Conservation (phyloP, 2,888 invertebrate species). For the Drosophila mimetica region DNA sequence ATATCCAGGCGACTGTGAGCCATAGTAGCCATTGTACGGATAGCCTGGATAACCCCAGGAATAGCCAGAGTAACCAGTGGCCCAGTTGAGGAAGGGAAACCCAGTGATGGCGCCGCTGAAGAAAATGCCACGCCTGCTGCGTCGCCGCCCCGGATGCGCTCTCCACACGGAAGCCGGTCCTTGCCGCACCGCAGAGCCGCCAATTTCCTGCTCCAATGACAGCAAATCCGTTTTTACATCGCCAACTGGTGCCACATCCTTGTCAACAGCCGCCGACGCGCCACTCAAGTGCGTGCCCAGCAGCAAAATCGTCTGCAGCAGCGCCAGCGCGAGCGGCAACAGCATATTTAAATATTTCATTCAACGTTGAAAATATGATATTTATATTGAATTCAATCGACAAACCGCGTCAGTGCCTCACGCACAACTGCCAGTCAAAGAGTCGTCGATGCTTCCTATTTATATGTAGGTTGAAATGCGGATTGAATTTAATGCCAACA, state of each 20-base stretch:
- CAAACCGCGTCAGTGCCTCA: slow-evolving; percentile 38
- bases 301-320: slow-evolving; percentile 37
- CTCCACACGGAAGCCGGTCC: slow-evolving; percentile 11
- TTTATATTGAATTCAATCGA: slow-evolving; percentile 59
- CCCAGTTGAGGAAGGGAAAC: slow-evolving; percentile 49
- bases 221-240: slow-evolving; percentile 75
- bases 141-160: slow-evolving; percentile 20
- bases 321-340: slow-evolving; percentile 29
- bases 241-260: slow-evolving; percentile 74
- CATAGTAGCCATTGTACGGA: slow-evolving; percentile 40
- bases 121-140: slow-evolving; percentile 54
- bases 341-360: slow-evolving; percentile 66
- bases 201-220: slow-evolving; percentile 76
- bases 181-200: slow-evolving; percentile 56
- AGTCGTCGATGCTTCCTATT: slow-evolving; percentile 49
- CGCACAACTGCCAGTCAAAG: slow-evolving; percentile 56
- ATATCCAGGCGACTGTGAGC: slow-evolving; percentile 35
- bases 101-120: slow-evolving; percentile 45
- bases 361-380: slow-evolving; percentile 49
- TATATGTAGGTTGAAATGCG: slow-evolving; percentile 47
- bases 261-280: slow-evolving; percentile 64
- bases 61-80: slow-evolving; percentile 51
- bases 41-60: slow-evolving; percentile 55
- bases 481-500: slow-evolving; percentile 33
- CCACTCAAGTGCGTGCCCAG: slow-evolving; percentile 58